Evolutionary conservation across 2,113 vertebrate genomes (phyloP).

Genomic region (Nesogale talazaci): DNA sequence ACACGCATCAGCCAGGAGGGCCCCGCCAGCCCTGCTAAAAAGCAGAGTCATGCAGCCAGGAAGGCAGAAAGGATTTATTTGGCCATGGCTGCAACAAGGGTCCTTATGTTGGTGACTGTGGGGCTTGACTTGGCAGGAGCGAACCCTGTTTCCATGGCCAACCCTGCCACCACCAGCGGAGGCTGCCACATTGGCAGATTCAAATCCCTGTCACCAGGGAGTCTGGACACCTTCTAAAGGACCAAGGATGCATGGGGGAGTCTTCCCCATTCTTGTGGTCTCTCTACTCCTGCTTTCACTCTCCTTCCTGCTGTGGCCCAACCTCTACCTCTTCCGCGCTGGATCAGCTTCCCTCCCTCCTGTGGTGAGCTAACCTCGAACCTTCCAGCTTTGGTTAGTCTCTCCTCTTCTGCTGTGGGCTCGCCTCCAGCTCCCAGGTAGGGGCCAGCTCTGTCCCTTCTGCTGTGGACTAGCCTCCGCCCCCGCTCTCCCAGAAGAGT

Average conservation of each 20-base stretch:
- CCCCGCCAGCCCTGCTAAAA: background rate
- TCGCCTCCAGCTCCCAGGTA: no score
- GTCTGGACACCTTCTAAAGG: conserved; percentile 26
- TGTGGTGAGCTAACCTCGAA: background rate
- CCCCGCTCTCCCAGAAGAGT: conserved; percentile 56
- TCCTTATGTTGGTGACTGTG: background rate
- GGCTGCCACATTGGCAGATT: conserved; percentile 68
- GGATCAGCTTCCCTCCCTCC: no score
- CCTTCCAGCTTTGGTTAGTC: no score
- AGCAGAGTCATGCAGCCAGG: background rate
- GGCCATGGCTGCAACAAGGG: background rate
- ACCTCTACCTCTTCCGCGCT: accelerated
- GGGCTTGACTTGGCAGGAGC: background rate
- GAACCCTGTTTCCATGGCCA: background rate
- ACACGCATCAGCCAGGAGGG: background rate
- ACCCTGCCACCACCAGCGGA: accelerated
- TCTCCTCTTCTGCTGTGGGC: background rate
- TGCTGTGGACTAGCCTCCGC: background rate
- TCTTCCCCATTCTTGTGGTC: background rate
- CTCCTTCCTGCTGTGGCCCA: background rate
- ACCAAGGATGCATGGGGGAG: conserved; percentile 74
- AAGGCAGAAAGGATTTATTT: background rate
- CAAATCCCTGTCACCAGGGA: background rate
- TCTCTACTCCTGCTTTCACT: no score
- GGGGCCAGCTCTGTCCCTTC: background rate